Evolutionary conservation across 2,888 invertebrate species (phyloP), one percentile per base, ranked within the genome.

Genomic region (Dolomedes plantarius): DNA sequence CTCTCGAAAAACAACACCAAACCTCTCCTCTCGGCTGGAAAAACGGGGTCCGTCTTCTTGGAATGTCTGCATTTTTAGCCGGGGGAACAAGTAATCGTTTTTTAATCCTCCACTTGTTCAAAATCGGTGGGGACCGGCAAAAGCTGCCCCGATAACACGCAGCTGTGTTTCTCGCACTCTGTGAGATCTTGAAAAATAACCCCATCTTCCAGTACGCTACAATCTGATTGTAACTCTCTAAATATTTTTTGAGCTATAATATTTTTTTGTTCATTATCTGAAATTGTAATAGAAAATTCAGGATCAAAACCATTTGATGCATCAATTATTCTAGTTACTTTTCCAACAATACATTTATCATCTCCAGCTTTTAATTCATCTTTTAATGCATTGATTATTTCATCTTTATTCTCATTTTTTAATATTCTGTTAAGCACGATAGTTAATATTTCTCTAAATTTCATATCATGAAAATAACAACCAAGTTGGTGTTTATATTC

Each of bases 281-380:
- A 65, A 29, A 65, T 31, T 5, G 3, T 65, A n/a, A 65, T 28
- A 0, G 29, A 29, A 29, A 9, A 27, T 62, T 19, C 62, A 6
- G 65, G 29, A 62, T 65, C 31, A 6, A 65, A 65, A 29, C 65
- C 65, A n/a, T 23, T 65, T 65, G 29, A 65, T 65, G 29, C 65
- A 65, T 31, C 29, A 16, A 65, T 19, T n/a, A 29, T 65, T 29
- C 65, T 65, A 1, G 65, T 65, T 29, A 65, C 65, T 65, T 65
- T 65, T 16, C 65, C 65, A 29, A 65, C 65, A 65, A 65, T 65
- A 29, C 65, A 29, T 29, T 65, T 65, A n/a, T 65, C 31, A 65
- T 65, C 65, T 65, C 31, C 65, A n/a, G 29, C 29, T 65, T 65
- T 65, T 65, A 65, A 65, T 65, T 65, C 29, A 56, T 56, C 16